A percentile compares a stretch with the other conserved stretches of the same genome.
phyloP scores from a whole-genome alignment of 1,140 invertebrate genomes.

The Artemia franciscana region DNA sequence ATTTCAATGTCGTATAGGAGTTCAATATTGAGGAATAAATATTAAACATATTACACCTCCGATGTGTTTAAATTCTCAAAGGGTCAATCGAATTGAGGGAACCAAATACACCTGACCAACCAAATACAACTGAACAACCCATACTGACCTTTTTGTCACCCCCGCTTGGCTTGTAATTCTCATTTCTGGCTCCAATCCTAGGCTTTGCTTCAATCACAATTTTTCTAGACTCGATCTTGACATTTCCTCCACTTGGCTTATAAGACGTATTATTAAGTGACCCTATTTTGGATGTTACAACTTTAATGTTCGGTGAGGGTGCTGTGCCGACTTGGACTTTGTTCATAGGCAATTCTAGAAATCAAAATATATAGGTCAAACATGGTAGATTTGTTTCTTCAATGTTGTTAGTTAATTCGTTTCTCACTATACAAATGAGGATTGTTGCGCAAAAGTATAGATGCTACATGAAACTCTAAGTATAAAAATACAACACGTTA shows the following conservation, averaged over 20 bases:
- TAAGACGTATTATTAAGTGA: constrained; percentile 76
- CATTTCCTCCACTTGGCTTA: constrained; percentile 69
- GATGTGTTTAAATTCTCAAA: too few species aligned
- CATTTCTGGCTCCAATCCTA: constrained; percentile 70
- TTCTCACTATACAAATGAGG: too few species aligned
- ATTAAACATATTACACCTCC: too few species aligned
- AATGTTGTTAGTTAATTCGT: too few species aligned
- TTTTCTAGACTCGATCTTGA: constrained; percentile 71
- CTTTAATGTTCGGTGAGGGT: constrained; percentile 70
- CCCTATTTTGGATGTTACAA: constrained; percentile 77
- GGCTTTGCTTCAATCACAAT: constrained; percentile 58
- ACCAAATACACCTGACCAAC: not conserved
- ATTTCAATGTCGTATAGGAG: too few species aligned
- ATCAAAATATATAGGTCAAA: not conserved
- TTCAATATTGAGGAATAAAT: too few species aligned
- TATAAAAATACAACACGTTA: too few species aligned
- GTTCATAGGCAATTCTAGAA: constrained; percentile 60
- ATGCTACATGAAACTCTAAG: too few species aligned
- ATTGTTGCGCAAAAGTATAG: too few species aligned
- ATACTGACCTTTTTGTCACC: constrained; percentile 66
- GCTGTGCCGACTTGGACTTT: constrained; percentile 72
- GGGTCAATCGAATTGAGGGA: too few species aligned
- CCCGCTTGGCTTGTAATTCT: constrained; percentile 61
- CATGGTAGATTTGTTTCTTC: too few species aligned
- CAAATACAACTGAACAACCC: not conserved